A percentile compares a stretch with the other conserved stretches of the same genome.
Evolutionary conservation across 1,140 invertebrate species (phyloP).

Genomic region (Nephotettix cincticeps): DNA sequence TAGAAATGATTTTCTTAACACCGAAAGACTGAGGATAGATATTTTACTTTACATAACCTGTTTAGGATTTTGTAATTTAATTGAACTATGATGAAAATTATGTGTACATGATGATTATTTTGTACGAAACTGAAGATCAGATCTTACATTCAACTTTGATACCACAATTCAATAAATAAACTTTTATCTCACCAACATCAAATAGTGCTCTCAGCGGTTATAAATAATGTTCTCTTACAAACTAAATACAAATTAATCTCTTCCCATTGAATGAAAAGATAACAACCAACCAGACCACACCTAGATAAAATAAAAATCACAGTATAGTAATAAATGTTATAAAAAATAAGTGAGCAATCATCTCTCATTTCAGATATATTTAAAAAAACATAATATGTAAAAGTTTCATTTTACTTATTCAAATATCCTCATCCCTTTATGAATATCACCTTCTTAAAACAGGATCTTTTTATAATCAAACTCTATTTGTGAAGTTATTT

Average conservation of each 20-base stretch:
- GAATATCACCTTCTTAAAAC: too few species aligned
- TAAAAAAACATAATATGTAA: too few species aligned
- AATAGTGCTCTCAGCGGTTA: constrained; percentile 12
- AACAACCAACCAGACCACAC: constrained; percentile 9
- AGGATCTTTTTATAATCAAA: too few species aligned
- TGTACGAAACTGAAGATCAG: not conserved
- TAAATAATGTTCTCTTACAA: not conserved
- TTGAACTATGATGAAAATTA: too few species aligned
- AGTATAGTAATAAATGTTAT: constrained; percentile 11
- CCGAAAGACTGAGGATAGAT: too few species aligned
- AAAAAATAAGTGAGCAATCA: constrained; percentile 15
- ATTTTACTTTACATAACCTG: too few species aligned
- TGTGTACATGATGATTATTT: too few species aligned
- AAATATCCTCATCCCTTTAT: too few species aligned
- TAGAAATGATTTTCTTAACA: too few species aligned
- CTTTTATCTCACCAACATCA: not conserved
- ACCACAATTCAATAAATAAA: not conserved
- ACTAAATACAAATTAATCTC: constrained; percentile 1
- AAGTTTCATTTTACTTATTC: too few species aligned
- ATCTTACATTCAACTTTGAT: not conserved
- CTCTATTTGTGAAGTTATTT: too few species aligned
- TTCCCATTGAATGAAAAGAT: constrained; percentile 26
- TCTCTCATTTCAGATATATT: not conserved
- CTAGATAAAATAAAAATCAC: constrained; percentile 3
- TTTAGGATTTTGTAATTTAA: too few species aligned